Evolutionary conservation across 1,140 invertebrate species (phyloP).

Genomic region (Scaptodrosophila lebanonensis): DNA sequence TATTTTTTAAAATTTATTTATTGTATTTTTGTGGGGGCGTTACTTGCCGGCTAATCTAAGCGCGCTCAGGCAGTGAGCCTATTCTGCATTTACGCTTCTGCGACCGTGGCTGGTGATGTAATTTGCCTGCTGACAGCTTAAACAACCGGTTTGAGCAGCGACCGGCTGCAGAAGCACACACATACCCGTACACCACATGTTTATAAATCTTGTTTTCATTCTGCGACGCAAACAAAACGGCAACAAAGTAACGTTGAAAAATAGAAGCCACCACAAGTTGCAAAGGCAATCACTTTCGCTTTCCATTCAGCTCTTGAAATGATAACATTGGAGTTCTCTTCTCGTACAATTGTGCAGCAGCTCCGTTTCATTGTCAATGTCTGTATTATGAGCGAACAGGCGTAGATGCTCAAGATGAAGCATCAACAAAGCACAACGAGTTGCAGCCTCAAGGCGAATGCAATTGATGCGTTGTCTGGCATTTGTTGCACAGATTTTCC

Average conservation of each 20-base stretch:
- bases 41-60: no score
- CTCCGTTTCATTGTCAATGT: constrained; percentile 25
- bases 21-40: no score
- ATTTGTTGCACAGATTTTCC: no score
- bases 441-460: constrained; percentile 1
- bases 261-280: neutral
- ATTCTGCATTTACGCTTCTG: constrained; percentile 13
- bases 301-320: constrained; percentile 11
- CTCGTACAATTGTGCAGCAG: no score
- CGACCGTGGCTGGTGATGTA: constrained; percentile 51
- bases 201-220: constrained; percentile 37
- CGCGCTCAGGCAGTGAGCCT: constrained; percentile 4
- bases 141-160: constrained; percentile 53
- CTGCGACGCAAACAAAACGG: constrained; percentile 29
- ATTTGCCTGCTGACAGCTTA: constrained; percentile 51
- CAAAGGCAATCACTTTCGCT: constrained; percentile 50
- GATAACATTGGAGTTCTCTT: no score
- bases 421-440: no score
- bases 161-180: constrained; percentile 26
- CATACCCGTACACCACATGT: constrained; percentile 39
- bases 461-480: constrained; percentile 34
- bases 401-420: constrained; percentile 1
- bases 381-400: constrained; percentile 1
- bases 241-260: neutral
- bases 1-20: no score